phyloP scores from a whole-genome alignment of 2,113 vertebrate genomes.

The Pelmatolapia mariae region DNA sequence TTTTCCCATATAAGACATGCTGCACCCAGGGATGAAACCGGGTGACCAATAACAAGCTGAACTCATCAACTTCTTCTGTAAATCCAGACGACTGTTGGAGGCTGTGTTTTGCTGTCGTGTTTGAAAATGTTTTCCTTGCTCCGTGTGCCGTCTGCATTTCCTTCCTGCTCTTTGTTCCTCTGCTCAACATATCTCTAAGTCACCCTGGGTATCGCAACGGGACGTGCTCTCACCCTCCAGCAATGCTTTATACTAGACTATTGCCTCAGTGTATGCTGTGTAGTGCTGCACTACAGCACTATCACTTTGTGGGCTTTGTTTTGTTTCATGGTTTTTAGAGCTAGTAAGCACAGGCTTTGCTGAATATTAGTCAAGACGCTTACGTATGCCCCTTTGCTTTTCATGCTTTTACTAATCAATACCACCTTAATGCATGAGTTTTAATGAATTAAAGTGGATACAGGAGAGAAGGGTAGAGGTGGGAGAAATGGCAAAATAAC shows the following conservation, averaged over 20 bases:
- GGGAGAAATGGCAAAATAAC: background rate
- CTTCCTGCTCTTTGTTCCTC: conserved; percentile 67
- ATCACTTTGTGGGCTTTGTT: conserved; percentile 2
- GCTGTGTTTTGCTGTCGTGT: conserved; percentile 22
- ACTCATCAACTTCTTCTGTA: background rate
- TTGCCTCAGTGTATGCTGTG: conserved; percentile 21
- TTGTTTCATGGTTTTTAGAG: background rate
- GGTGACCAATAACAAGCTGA: background rate
- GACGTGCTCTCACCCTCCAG: conserved; percentile 41
- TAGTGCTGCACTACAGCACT: background rate
- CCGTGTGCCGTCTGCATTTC: conserved; percentile 45
- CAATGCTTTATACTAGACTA: conserved; percentile 42
- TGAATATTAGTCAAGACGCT: background rate
- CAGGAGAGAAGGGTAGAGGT: background rate
- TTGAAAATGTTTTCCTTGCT: conserved; percentile 43
- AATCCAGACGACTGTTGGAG: background rate
- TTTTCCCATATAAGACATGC: background rate
- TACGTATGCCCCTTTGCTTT: background rate
- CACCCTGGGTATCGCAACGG: conserved; percentile 44
- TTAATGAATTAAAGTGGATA: conserved; percentile 6
- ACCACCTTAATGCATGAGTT: background rate
- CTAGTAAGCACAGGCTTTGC: background rate
- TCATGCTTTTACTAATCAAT: conserved; percentile 1
- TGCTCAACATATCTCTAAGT: conserved; percentile 39
- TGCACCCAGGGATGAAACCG: background rate